Base-by-base conservation (phyloP, 2,888 invertebrate species). In the Melieria omissa region DNA sequence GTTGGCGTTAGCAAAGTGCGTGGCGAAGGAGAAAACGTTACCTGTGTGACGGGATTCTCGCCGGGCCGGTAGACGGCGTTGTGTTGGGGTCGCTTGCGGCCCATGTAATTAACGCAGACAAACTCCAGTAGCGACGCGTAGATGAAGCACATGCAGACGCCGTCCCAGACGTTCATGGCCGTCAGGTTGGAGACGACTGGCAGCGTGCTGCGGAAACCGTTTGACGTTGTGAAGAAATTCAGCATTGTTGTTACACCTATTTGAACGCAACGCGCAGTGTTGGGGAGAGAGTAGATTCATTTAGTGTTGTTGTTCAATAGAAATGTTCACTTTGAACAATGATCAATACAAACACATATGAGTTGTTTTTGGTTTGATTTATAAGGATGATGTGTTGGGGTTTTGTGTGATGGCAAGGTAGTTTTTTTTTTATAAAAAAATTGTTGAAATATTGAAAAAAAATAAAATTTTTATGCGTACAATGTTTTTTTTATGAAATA, bases 161-260 rank as follows among this genome's bases (percentile, higher is more conserved):
- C 96, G 87, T 97, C 97, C 97, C 97, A 97, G 66, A 97, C 95
- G 89, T 97, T 97, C 96, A 97, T 97, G 60, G 97, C 97, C 70
- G 96, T 96, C 82, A 97, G 88, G 88, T 97, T 96, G 69, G 96
- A 96, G 76, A 97, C 97, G 80, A 97, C 96, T 41, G 97, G 97
- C 84, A 97, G 89, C 66, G 96, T 96, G 81, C 95, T 94, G 84
- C 95, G 93, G 89, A 95, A 95, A 83, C 95, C 95, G 86, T 95
- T 95, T 80, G 95, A 95, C 85, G 96, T 97, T 82, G 96, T 97
- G 93, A 97, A 97, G 92, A 97, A 97, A 90, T 96, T 97, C 92
- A 97, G 93, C 96, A 97, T 97, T 88, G 97, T 97, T 82, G 97
- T 97, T 85, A 97, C 96, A 88, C 96, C 96, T 95, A 89, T 78